A percentile compares a stretch with the other conserved stretches of the same genome.
phyloP scores from a whole-genome alignment of 2,113 vertebrate species.

The Carlito syrichta region DNA sequence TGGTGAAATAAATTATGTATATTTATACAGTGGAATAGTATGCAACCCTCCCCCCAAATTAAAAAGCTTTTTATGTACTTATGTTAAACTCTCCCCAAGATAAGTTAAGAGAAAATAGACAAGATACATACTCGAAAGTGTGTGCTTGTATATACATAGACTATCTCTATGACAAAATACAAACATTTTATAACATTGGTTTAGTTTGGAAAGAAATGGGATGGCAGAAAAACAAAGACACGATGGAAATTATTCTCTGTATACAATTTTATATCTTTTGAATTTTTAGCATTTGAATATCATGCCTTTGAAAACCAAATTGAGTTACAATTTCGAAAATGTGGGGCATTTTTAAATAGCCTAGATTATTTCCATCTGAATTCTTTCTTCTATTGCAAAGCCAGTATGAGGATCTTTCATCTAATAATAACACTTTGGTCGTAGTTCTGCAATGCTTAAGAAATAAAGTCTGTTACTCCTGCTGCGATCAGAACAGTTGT shows the following conservation, averaged over 20 bases:
- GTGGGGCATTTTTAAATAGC: slow-evolving; percentile 58
- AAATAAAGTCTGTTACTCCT: slow-evolving; percentile 77
- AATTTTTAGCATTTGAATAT: slow-evolving; percentile 50
- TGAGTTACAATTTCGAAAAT: slow-evolving; percentile 55
- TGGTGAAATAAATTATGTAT: not conserved
- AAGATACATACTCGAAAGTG: not conserved
- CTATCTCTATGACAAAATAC: not conserved
- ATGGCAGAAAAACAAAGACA: not conserved
- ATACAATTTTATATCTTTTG: not conserved
- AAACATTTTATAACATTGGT: not conserved
- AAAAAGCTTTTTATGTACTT: not conserved
- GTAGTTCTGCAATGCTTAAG: slow-evolving; percentile 66
- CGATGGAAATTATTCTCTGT: not conserved
- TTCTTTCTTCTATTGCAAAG: slow-evolving; percentile 60
- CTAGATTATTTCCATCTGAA: slow-evolving; percentile 62
- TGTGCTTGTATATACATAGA: not conserved
- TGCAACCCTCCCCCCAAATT: no score
- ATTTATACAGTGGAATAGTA: not conserved
- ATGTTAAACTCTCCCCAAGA: not conserved
- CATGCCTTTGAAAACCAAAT: slow-evolving; percentile 50
- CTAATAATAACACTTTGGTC: slow-evolving; percentile 73
- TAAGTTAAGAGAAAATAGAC: slow-evolving; percentile 15
- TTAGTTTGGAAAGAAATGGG: not conserved
- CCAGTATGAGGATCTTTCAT: slow-evolving; percentile 64
- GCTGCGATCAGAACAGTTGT: slow-evolving; percentile 74